Conservation (phyloP, 2,888 invertebrate genomes). For the Arge pagana region DNA sequence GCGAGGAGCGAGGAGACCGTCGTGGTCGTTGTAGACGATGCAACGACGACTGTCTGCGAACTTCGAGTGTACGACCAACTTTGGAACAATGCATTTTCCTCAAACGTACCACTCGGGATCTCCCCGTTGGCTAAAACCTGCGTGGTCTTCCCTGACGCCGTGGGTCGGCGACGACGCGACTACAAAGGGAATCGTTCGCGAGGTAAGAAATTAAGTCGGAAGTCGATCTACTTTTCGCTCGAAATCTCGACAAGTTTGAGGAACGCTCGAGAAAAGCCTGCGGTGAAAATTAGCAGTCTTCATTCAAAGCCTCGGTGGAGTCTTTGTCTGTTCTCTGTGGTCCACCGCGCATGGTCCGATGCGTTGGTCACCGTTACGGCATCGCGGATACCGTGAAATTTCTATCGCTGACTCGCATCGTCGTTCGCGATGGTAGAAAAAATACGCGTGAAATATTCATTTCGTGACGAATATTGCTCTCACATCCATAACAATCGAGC, state of each 20-base stretch:
- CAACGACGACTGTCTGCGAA: constrained; percentile 11
- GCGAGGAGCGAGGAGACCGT: no score
- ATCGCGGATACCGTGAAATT: no score
- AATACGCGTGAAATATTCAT: no score
- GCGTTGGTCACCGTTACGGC: constrained; percentile 45
- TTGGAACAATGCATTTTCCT: constrained; percentile 17
- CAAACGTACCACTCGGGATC: constrained; percentile 10
- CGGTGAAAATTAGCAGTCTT: neutral
- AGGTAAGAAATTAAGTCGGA: neutral
- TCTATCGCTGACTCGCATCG: no score
- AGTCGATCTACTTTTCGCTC: neutral
- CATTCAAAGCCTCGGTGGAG: neutral
- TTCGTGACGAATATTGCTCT: no score
- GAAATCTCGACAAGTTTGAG: neutral
- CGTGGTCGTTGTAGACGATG: constrained; percentile 5
- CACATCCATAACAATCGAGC: no score
- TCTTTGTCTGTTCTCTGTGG: constrained; percentile 26
- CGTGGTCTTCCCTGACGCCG: neutral
- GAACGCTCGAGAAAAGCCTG: neutral
- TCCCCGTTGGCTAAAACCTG: neutral
- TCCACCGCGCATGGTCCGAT: constrained; percentile 39
- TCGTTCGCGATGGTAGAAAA: no score
- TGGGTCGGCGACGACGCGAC: neutral
- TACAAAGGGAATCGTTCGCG: neutral
- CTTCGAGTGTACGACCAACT: constrained; percentile 19